Percentiles rank a stretch among this genome's conserved stretches.
These are phyloP conservation scores for Macrotis lagotis DNA, from an alignment of 2,113 vertebrate species.

Conservation along the genomic window DNA sequence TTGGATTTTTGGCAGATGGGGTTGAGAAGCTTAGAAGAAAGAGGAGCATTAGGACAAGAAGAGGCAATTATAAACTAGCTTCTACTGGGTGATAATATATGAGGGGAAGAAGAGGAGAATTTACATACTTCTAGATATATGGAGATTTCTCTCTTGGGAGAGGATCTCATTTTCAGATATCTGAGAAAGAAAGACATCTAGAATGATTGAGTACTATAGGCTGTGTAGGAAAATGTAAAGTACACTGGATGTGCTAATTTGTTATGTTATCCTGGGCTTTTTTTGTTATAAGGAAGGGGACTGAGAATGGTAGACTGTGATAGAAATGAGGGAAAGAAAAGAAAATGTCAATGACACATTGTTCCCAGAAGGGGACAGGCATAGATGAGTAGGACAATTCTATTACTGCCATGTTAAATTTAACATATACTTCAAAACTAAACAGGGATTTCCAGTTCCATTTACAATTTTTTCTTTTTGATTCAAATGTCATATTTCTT, in stretches of 20 bases:
- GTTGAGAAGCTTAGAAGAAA: too few species aligned
- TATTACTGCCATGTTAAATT: not conserved
- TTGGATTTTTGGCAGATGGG: not conserved
- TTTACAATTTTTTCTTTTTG: not conserved
- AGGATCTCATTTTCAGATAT: not conserved
- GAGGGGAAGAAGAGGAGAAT: not conserved
- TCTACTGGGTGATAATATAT: not conserved
- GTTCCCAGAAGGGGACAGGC: not conserved
- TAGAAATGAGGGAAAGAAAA: not conserved
- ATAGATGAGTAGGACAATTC: not conserved
- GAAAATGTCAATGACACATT: not conserved
- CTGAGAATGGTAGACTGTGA: not conserved
- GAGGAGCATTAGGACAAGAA: too few species aligned
- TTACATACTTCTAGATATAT: not conserved
- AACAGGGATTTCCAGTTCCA: not conserved
- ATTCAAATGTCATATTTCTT: not conserved
- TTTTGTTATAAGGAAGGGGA: not conserved
- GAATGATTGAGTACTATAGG: not conserved
- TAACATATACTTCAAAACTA: not conserved
- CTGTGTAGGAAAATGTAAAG: not conserved
- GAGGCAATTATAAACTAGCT: too few species aligned
- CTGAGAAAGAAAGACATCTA: not conserved
- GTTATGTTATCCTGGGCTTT: not conserved
- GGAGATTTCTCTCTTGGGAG: not conserved
- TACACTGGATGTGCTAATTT: not conserved